Conservation (phyloP, 2,113 vertebrate genomes). For the Thamnaconus septentrionalis region DNA sequence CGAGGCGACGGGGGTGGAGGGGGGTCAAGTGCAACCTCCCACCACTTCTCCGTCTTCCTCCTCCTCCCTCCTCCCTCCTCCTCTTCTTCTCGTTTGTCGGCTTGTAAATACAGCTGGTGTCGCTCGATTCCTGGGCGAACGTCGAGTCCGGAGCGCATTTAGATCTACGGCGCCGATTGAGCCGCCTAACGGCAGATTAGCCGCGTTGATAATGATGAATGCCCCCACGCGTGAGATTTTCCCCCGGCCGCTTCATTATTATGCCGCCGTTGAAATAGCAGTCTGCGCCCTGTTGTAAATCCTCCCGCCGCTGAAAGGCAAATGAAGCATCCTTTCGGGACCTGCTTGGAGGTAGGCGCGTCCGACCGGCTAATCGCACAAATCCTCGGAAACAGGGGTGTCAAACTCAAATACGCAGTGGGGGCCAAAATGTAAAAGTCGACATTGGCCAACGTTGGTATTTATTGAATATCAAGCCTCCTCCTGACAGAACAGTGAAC, state of each 20-base stretch:
- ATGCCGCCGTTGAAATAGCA: constrained; percentile 60
- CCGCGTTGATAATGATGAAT: constrained; percentile 56
- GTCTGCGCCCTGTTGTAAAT: constrained; percentile 65
- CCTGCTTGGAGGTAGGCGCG: constrained; percentile 34
- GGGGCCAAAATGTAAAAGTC: no score
- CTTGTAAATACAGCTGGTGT: constrained; percentile 27
- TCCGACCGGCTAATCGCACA: constrained; percentile 69
- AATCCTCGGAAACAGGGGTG: constrained; percentile 68
- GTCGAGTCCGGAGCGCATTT: constrained; percentile 19
- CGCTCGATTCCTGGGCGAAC: constrained; percentile 18
- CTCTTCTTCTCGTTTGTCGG: no score
- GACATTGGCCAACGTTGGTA: no score
- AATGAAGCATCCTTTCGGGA: constrained; percentile 67
- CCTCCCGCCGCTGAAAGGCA: constrained; percentile 63
- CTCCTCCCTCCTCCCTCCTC: no score
- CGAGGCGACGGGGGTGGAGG: constrained; percentile 10
- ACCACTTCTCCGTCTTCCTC: not conserved
- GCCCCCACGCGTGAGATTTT: constrained; percentile 31
- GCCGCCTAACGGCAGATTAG: constrained; percentile 64
- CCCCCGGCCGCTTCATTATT: constrained; percentile 62
- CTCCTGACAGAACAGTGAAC: no score
- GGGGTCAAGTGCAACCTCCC: constrained; percentile 21
- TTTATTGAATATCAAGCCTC: constrained; percentile 25
- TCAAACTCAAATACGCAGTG: no score
- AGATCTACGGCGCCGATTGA: constrained; percentile 41